phyloP scores from a whole-genome alignment of 2,797 vertebrate species.

The Champsocephalus esox region DNA sequence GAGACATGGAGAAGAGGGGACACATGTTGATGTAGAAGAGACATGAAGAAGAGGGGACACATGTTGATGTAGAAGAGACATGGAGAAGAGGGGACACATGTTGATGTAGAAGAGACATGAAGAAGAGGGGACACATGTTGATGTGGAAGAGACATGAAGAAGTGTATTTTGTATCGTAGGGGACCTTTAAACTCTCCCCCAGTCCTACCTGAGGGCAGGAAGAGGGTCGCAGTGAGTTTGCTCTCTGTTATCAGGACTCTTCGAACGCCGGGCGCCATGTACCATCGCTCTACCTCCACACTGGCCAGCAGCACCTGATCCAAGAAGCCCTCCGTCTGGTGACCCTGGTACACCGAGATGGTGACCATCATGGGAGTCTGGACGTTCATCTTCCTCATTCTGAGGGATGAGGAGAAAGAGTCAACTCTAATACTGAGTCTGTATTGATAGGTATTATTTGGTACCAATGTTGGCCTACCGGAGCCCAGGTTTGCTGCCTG shows the following conservation, averaged over 20 bases:
- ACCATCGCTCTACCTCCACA: constrained; percentile 78
- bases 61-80: too few species aligned
- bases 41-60: too few species aligned
- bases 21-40: too few species aligned
- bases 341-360: constrained; percentile 73
- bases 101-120: too few species aligned
- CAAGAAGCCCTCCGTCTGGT: constrained; percentile 64
- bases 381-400: constrained; percentile 76
- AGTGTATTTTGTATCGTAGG: too few species aligned
- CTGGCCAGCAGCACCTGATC: constrained; percentile 54
- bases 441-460: rapidly evolving
- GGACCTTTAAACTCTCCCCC: background rate
- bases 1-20: too few species aligned
- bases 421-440: background rate
- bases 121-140: too few species aligned
- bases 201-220: constrained; percentile 81
- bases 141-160: too few species aligned
- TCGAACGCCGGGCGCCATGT: constrained; percentile 72
- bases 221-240: constrained; percentile 73
- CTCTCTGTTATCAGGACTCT: constrained; percentile 71
- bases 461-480: constrained; percentile 53
- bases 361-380: constrained; percentile 70
- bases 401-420: constrained; percentile 32
- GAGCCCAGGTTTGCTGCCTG: constrained; percentile 78
- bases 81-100: too few species aligned